A percentile compares a stretch with the other conserved stretches of the same genome.
phyloP scores from a whole-genome alignment of 2,888 invertebrate genomes.

The Petrolisthes manimaculis region DNA sequence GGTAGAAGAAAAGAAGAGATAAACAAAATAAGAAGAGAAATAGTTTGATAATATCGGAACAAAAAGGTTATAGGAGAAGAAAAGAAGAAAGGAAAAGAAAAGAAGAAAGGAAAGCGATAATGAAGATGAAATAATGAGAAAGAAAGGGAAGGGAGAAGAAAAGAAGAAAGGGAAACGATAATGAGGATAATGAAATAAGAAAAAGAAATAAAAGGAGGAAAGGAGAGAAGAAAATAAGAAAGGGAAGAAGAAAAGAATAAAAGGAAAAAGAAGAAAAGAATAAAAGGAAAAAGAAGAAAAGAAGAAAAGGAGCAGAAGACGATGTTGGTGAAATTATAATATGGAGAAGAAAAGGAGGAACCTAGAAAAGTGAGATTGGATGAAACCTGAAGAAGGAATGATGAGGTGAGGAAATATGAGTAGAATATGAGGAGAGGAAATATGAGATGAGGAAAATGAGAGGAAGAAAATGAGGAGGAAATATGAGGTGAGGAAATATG shows the following conservation, averaged over 20 bases:
- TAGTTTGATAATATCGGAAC: too few species aligned
- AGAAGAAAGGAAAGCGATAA: not conserved
- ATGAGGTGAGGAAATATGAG: not conserved
- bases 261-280: not conserved
- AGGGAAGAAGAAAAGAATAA: not conserved
- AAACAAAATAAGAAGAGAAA: not conserved
- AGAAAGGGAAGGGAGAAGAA: too few species aligned
- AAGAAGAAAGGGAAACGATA: too few species aligned
- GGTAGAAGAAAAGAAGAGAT: not conserved
- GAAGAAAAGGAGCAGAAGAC: not conserved
- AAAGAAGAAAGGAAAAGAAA: not conserved
- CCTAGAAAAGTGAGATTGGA: not conserved
- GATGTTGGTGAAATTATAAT: too few species aligned
- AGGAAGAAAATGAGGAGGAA: constrained; percentile 7
- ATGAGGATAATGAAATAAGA: too few species aligned
- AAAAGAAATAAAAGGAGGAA: not conserved
- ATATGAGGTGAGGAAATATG: too few species aligned
- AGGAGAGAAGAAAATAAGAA: not conserved
- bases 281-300: not conserved
- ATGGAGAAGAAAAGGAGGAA: too few species aligned
- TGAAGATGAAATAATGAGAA: not conserved
- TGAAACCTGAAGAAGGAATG: not conserved
- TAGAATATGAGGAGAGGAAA: not conserved
- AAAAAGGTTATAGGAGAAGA: too few species aligned
- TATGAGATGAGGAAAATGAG: not conserved